phyloP scores from a whole-genome alignment of 1,140 invertebrate genomes.

The Stegodyphus mimosarum region DNA sequence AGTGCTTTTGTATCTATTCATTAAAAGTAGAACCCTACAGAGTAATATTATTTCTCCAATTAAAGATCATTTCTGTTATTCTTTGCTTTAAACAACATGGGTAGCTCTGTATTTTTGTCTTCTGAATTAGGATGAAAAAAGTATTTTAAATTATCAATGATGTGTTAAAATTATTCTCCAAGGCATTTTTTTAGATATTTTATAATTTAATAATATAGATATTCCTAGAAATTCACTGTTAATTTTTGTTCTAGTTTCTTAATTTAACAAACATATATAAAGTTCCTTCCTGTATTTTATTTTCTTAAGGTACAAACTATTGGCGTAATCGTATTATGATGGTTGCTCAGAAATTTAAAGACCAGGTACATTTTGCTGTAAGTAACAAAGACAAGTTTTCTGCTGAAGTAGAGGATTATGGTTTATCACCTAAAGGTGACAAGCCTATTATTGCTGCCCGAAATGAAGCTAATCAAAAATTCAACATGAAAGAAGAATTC shows the following conservation, averaged over 20 bases:
- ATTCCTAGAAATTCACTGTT: no score
- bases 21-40: no score
- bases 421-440: slow-evolving; percentile 86
- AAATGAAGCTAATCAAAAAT: slow-evolving; percentile 88
- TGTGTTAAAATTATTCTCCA: no score
- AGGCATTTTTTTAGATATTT: no score
- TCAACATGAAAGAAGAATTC: slow-evolving; percentile 90
- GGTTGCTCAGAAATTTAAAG: slow-evolving; percentile 87
- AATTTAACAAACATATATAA: neutral
- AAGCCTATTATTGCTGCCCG: slow-evolving; percentile 89
- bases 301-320: slow-evolving; percentile 89
- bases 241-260: neutral
- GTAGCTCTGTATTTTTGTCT: no score
- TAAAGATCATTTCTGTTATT: no score
- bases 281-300: neutral
- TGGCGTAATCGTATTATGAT: slow-evolving; percentile 98
- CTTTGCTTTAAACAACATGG: no score
- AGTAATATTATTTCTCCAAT: no score
- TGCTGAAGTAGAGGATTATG: slow-evolving; percentile 93
- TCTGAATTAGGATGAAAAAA: no score
- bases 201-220: no score
- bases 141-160: no score
- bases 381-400: slow-evolving; percentile 93
- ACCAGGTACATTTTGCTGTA: slow-evolving; percentile 87
- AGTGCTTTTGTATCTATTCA: no score